phyloP scores from a whole-genome alignment of 2,888 invertebrate genomes.

The Sinelater perroti region DNA sequence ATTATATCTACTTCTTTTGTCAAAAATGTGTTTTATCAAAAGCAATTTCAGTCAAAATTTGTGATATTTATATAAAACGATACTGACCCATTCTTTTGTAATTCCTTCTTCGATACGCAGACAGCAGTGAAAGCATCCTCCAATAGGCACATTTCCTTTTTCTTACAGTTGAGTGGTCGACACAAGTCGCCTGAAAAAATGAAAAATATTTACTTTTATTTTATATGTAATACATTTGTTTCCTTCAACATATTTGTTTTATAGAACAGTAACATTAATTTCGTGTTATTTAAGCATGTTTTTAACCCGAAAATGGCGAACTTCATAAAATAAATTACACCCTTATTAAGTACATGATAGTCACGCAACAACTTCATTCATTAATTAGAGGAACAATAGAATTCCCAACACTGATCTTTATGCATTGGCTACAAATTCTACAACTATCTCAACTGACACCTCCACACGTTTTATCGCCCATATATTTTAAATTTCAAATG shows the following conservation, averaged over 20 bases:
- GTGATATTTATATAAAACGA: slow-evolving; percentile 7
- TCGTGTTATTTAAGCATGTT: too few species aligned
- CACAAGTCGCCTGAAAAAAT: slow-evolving; percentile 78
- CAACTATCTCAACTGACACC: too few species aligned
- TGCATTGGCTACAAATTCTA: slow-evolving; percentile 7
- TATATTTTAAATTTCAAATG: too few species aligned
- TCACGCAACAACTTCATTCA: slow-evolving; percentile 27
- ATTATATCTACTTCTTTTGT: too few species aligned
- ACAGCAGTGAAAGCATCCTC: slow-evolving; percentile 88
- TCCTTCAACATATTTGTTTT: too few species aligned
- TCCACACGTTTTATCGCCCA: too few species aligned
- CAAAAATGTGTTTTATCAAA: too few species aligned
- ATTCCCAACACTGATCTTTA: slow-evolving; percentile 2
- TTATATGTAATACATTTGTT: too few species aligned
- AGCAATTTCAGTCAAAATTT: too few species aligned
- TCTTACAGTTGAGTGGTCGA: slow-evolving; percentile 84
- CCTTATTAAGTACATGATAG: slow-evolving; percentile 10
- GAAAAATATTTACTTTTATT: too few species aligned
- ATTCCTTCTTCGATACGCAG: slow-evolving; percentile 83
- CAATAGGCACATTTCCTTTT: slow-evolving; percentile 85
- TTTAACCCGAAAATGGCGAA: too few species aligned
- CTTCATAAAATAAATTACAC: not conserved
- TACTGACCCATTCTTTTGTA: slow-evolving; percentile 77
- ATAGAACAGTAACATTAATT: too few species aligned
- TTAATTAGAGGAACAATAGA: slow-evolving; percentile 23